These are phyloP conservation scores for Lypha dubia DNA, from an alignment of 2,888 invertebrate species.

Conservation along the genomic window DNA sequence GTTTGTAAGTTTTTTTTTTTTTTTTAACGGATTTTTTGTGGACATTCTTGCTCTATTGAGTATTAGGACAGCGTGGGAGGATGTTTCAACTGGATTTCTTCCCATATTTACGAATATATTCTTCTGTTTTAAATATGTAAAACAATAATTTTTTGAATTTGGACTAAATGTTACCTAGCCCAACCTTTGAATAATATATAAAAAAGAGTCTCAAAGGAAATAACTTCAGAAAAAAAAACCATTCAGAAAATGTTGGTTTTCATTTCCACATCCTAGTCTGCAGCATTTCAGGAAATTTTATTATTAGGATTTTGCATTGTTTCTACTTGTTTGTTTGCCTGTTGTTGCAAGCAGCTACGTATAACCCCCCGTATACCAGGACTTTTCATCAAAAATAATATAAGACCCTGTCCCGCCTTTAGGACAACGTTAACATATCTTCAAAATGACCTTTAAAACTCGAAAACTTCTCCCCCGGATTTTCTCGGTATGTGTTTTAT, in stretches of 20 bases:
- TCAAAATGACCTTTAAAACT: constrained; percentile 62
- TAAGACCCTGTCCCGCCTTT: constrained; percentile 48
- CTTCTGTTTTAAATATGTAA: constrained; percentile 40
- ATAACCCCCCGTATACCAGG: neutral
- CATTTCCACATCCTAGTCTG: constrained; percentile 33
- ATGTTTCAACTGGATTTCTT: constrained; percentile 65
- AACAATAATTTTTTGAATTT: constrained; percentile 11
- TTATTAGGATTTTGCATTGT: constrained; percentile 24
- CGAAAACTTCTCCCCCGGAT: constrained; percentile 64
- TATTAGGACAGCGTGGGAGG: constrained; percentile 73
- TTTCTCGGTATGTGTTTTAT: constrained; percentile 70
- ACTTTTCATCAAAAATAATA: constrained; percentile 32
- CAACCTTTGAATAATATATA: constrained; percentile 35
- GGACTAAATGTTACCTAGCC: constrained; percentile 23
- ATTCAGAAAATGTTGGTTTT: constrained; percentile 31
- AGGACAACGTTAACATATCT: constrained; percentile 57
- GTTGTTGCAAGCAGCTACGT: too few relatives aligned
- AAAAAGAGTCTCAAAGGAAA: constrained; percentile 34
- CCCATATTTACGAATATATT: constrained; percentile 50
- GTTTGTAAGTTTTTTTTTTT: constrained; percentile 56
- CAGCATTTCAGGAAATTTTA: constrained; percentile 53
- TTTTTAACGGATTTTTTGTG: constrained; percentile 40
- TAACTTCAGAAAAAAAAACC: constrained; percentile 20
- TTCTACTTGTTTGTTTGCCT: too few relatives aligned
- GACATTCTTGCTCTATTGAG: constrained; percentile 52